phyloP scores from a whole-genome alignment of 1,140 invertebrate genomes.

The Trypoxylus dichotomus region DNA sequence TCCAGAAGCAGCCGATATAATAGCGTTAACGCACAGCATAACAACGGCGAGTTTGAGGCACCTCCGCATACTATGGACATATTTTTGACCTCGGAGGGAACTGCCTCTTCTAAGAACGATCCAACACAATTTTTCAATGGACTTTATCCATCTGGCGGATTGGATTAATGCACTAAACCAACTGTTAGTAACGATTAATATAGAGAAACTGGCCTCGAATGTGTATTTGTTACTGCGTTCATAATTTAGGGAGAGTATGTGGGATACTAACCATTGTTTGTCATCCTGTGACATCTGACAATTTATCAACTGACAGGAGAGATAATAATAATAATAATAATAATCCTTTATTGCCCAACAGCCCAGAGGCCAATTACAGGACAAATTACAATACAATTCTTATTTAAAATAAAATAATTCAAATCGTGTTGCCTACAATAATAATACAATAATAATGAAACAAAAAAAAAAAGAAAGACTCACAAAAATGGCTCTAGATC shows the following conservation, averaged over 20 bases:
- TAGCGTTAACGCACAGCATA: neutral
- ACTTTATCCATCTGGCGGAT: neutral
- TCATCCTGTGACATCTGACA: neutral
- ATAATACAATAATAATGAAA: too few relatives aligned
- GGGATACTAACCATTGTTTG: neutral
- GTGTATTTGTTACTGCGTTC: neutral
- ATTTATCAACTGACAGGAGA: too few relatives aligned
- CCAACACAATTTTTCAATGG: neutral
- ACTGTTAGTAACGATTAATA: neutral
- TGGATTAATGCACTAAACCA: neutral
- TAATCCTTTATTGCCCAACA: too few relatives aligned
- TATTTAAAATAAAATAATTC: too few relatives aligned
- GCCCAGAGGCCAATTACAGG: too few relatives aligned
- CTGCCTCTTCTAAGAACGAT: neutral
- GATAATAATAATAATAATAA: too few relatives aligned
- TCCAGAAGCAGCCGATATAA: neutral
- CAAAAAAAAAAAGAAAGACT: too few relatives aligned
- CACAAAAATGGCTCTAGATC: too few relatives aligned
- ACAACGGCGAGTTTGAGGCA: neutral
- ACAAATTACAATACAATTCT: too few relatives aligned
- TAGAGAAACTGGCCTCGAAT: neutral
- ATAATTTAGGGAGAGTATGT: neutral
- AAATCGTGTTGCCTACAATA: too few relatives aligned
- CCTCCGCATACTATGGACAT: neutral
- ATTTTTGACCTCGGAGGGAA: neutral